Base-by-base conservation (phyloP, 1,140 invertebrate species). In the Heliconius congener region DNA sequence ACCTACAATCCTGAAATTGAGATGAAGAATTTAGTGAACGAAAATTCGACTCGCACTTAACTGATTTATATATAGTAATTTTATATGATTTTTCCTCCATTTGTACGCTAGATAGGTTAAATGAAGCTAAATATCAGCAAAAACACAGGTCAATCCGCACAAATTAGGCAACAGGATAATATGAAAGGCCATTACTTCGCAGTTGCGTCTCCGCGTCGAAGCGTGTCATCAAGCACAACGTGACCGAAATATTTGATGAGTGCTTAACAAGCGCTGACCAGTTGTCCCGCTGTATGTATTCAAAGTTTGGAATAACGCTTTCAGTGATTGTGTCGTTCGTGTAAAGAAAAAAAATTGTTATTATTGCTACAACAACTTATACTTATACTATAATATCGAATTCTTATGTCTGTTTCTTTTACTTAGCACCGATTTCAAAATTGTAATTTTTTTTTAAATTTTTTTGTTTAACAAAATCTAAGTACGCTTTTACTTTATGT, bases 161-260 rank as follows among this genome's bases (percentile, higher is more conserved):
- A 71, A 77, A 77, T 77, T 72, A 72, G 75, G 66, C 76, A 72
- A 66, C 46, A 42, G 42, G 46, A 72, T 50, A 71, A 72, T 71
- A 77, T 72, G 30, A 55, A 71, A 77, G 23, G 76, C 50, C 73
- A 80, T 81, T 81, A 81, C 75, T 72, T 72, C 72, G 79, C 77
- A 77, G 77, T 77, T 81, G 72, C 50, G 75, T 77, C 75, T 80
- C 55, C 71, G 71, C 74, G 66, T 71, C 66, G 78, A 37, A 46
- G 74, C 76, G 75, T 71, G 79, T 77, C 60, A 66, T 80, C 78
- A 78, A 66, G 66, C 60, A 66, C 23, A 74, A 77, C 70, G 70
- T 79, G 74, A 84, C 80, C 74, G 77, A 73, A 77, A 78, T 78
- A 50, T 46, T 18, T 74, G 46, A 77, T 46, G 42, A 71, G 42